phyloP scores from a whole-genome alignment of 2,888 invertebrate species.

The Herminia tarsipennalis region DNA sequence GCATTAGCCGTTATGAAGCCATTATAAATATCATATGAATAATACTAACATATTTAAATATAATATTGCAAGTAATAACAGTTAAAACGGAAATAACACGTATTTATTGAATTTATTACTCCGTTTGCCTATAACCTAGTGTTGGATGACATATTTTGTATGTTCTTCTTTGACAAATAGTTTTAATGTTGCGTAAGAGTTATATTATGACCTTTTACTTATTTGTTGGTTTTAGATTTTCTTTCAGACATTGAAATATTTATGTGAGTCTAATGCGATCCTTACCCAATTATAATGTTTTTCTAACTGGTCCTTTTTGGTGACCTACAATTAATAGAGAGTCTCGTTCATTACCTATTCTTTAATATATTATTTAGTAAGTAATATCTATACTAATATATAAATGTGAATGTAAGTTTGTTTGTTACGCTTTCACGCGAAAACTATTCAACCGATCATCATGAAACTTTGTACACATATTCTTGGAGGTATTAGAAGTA shows the following conservation, averaged over 20 bases:
- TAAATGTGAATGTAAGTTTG: too few species aligned
- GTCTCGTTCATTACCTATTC: too few species aligned
- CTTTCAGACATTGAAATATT: constrained; percentile 1
- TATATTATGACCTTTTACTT: constrained; percentile 3
- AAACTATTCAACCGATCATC: too few species aligned
- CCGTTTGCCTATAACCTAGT: constrained; percentile 28
- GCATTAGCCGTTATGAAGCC: constrained; percentile 43
- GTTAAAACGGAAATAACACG: constrained; percentile 36
- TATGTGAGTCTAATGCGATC: too few species aligned
- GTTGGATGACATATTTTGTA: constrained; percentile 23
- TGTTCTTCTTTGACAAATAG: constrained; percentile 26
- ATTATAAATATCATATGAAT: constrained; percentile 44
- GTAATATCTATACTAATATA: too few species aligned
- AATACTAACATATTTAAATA: constrained; percentile 39
- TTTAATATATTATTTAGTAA: too few species aligned
- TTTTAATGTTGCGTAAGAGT: constrained; percentile 10
- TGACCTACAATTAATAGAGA: too few species aligned
- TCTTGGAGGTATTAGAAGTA: too few species aligned
- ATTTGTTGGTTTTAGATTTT: constrained; percentile 8
- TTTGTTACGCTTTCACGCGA: too few species aligned
- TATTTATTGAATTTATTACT: constrained; percentile 39
- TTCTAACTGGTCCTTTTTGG: too few species aligned
- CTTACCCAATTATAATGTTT: too few species aligned
- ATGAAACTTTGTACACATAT: too few species aligned
- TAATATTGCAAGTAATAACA: constrained; percentile 44